Evolutionary conservation across 1,140 invertebrate genomes (phyloP).

Genomic region (Calliopsis andreniformis): DNA sequence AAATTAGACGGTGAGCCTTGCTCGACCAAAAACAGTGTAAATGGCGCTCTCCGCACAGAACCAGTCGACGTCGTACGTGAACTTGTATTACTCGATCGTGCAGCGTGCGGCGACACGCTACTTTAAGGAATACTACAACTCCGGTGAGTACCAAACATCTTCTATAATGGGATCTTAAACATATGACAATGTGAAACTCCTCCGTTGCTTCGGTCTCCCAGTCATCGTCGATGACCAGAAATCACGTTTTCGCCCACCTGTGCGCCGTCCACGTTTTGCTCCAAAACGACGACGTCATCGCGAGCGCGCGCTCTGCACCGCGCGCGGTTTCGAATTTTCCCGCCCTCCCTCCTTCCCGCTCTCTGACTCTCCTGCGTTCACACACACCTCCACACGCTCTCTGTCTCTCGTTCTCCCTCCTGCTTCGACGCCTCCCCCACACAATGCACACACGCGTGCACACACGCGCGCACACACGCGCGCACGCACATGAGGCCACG

Average conservation of each 20-base stretch:
- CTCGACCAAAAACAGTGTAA: constrained; percentile 74
- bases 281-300: constrained; percentile 51
- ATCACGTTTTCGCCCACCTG: constrained; percentile 47
- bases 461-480: constrained; percentile 14
- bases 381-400: neutral
- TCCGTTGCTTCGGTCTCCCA: too few species aligned
- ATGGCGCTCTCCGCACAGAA: constrained; percentile 82
- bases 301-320: constrained; percentile 39
- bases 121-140: constrained; percentile 82
- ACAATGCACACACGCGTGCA: constrained; percentile 15
- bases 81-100: constrained; percentile 82
- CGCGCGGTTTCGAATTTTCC: constrained; percentile 69
- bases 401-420: neutral
- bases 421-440: neutral
- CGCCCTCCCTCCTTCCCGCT: constrained; percentile 52
- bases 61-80: constrained; percentile 81
- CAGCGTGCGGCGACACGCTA: constrained; percentile 81
- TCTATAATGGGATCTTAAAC: too few species aligned
- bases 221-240: neutral
- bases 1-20: constrained; percentile 54
- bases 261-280: constrained; percentile 52
- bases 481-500: neutral
- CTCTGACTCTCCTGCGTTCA: neutral
- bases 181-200: too few species aligned
- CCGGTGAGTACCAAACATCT: constrained; percentile 77